Evolutionary conservation across 2,797 vertebrate genomes (phyloP), one percentile per base, ranked within the genome.

Genomic region (Tarsius wallacei): DNA sequence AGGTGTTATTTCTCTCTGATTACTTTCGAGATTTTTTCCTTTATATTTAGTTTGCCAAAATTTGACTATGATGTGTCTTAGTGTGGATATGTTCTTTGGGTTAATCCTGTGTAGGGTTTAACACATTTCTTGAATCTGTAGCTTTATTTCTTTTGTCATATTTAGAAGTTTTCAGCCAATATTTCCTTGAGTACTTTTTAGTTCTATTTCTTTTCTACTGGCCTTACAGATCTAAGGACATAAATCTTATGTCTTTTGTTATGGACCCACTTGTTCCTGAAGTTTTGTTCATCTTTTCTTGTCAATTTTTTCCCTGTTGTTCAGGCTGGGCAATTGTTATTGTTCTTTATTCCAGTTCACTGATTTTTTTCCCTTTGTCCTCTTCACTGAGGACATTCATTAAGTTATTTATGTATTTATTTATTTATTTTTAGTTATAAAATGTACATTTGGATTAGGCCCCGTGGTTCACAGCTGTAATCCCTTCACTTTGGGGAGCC

Each of bases 241-340:
- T 51, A 63, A 63, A 55, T 82, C 5, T 63, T 70, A 70, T 10
- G 11, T 64, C 42, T 93, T 66, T 71, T 77, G 24, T 70, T 55
- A 63, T 47, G 63, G 33, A 71, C 1, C 14, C n/a, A 47, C n/a
- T 61, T 3, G 22, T 71, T 11, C n/a, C 55, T 47, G 33, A 47
- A 64, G n/a, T 7, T 61, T 26, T 6, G 1, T 42, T 53, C 9
- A 49, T 36, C 17, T 90, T 89, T 82, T 70, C 4, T 71, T 49
- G n/a, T 90, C 57, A 91, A 28, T 71, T 80, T 86, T 86, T 26
- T 86, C 66, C 78, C 24, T 49, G 21, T n/a, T n/a, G 42, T 90
- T 77, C 36, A 70, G 26, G 53, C 8, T 57, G 71, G 22, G 19
- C 70, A 63, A 76, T 83, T 88, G 83, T 22, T 78, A 22, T 17